Base-by-base conservation (phyloP, 1,140 invertebrate species). In the Drosophila biarmipes region DNA sequence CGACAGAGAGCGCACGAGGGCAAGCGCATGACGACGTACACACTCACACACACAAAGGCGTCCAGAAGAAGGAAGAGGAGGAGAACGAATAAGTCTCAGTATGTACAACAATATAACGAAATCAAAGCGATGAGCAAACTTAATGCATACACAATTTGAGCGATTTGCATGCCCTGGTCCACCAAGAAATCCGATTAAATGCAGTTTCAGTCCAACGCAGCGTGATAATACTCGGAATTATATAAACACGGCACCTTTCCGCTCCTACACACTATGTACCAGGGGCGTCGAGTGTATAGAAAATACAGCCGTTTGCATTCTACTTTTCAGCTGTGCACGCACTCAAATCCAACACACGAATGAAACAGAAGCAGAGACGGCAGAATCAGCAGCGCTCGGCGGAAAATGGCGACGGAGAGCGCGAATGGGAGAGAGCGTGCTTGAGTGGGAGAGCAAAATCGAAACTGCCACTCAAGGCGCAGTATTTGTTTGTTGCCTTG, bases 21-120 rank as follows among this genome's bases (percentile, higher is more conserved):
- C 84, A 73, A 82, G 72, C 84, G 77, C 79, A 87, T 87, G 82
- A 89, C 82, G 82, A 82, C 69, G 78, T 73, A 72, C 43, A 58
- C 37, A 76, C 38, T 43, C 21, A 69, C 52, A 55, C 37, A 51
- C 49, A 62, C 46, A 58, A 45, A 64, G 27, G 48, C 29, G 34
- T 53, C 53, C 45, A 52, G 57, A 61, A 77, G 45, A 19, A 67
- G 55, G 43, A 68, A 71, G 34, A 40, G 45, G 59, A 35, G 59
- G 29, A 67, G 45, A 64, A 72, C 37, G 58, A 61, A 71, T 61
- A 64, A 71, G 63, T 72, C 29, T 73, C 54, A 43, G 58, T 63
- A 71, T 81, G 54, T 64, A 49, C 55, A 59, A 68, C 55, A 66
- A 81, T 58, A 81, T 71, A 81, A 80, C 59, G 56, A 64, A 86